Base-by-base conservation (phyloP, 2,888 invertebrate species). In the Rhagonycha fulva region DNA sequence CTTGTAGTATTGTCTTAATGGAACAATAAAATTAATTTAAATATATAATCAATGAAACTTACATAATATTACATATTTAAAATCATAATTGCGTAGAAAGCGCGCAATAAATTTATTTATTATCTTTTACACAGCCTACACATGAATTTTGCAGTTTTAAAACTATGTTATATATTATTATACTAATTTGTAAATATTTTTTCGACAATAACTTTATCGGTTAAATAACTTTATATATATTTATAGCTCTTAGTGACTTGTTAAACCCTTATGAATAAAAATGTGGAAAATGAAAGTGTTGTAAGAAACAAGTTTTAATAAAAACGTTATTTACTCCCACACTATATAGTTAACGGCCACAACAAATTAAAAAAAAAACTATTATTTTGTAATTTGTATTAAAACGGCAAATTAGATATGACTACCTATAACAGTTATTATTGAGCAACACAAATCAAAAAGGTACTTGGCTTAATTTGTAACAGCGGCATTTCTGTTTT, bases 11-110 rank as follows among this genome's bases (percentile, higher is more conserved):
- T 79, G 78, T 78, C 78, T 75, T 79, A 78, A 78, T 79, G 79
- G 78, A 79, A 79, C 79, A 79, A 79, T 79, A 78, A 79, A 78
- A 76, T 75, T 79, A 79, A 79, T 76, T 76, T 78, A 73, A 78
- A 78, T 78, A 69, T 73, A 79, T 78, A 79, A 75, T 75, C 77
- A 78, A 80, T 78, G 78, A 78, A 76, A 74, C 71, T 67, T 63
- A 74, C 70, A 70, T 71, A 74, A 74, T 74, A 71, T 71, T 75
- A 71, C 71, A 71, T 24, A 71, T 62, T 66, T 75, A 71, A 68
- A 75, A 75, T 75, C 75, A 68, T 75, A 75, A 75, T 75, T 71
- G 68, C 71, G 67, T 71, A 67, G 71, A 71, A 71, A 74, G 60
- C 74, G 60, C 67, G 66, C 68, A 14, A 75, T 71, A 75, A 68